Conservation (phyloP, 2,113 vertebrate genomes). For the Paracanthobrama guichenoti region DNA sequence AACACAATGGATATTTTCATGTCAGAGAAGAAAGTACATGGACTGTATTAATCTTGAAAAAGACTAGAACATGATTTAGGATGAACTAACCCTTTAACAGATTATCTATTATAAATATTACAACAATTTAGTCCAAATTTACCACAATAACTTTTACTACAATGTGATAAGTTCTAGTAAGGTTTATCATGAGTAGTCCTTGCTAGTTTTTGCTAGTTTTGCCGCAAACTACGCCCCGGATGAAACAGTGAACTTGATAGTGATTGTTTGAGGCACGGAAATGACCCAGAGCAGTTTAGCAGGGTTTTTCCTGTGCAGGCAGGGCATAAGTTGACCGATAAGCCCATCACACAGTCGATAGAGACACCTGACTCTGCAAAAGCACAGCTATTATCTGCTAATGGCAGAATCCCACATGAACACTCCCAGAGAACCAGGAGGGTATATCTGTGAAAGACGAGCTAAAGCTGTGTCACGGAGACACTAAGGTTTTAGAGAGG, state of each 20-base stretch:
- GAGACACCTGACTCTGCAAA: slow-evolving; percentile 36
- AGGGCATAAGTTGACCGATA: slow-evolving; percentile 41
- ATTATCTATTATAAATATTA: too few relatives aligned
- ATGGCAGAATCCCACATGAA: slow-evolving; percentile 14
- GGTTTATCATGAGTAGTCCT: too few relatives aligned
- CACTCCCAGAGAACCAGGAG: slow-evolving; percentile 7
- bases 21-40: too few relatives aligned
- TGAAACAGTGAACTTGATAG: background rate
- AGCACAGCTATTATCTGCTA: slow-evolving; percentile 43
- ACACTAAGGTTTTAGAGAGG: background rate
- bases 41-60: too few relatives aligned
- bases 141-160: too few relatives aligned
- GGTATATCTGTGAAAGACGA: slow-evolving; percentile 9
- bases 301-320: slow-evolving; percentile 26
- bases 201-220: too few relatives aligned
- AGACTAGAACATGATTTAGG: too few relatives aligned
- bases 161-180: too few relatives aligned
- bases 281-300: slow-evolving; percentile 8
- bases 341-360: slow-evolving; percentile 41
- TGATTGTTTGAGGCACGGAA: background rate
- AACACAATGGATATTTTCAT: too few relatives aligned
- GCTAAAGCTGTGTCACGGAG: slow-evolving; percentile 14
- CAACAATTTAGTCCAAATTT: too few relatives aligned
- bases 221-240: background rate
- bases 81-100: too few relatives aligned